A percentile compares a stretch with the other conserved stretches of the same genome.
Evolutionary conservation across 2,888 invertebrate species (phyloP).

Genomic region (Ethmia dodecea): DNA sequence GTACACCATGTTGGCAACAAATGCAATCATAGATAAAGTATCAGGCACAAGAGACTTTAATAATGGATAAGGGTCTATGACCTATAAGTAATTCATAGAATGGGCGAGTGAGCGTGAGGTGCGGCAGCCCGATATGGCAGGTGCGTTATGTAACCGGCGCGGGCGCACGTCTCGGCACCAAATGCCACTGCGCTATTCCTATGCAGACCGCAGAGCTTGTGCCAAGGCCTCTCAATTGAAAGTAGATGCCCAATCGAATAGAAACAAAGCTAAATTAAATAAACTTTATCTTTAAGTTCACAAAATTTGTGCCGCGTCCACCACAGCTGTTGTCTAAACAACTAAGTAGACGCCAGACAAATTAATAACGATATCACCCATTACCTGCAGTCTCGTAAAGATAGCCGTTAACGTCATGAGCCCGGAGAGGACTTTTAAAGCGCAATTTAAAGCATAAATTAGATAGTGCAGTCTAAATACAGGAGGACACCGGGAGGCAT

Average conservation of each 20-base stretch:
- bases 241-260: constrained; percentile 50
- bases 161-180: constrained; percentile 45
- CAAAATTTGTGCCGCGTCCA: background rate
- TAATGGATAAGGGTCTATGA: constrained; percentile 69
- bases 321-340: background rate
- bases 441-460: constrained; percentile 56
- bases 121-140: constrained; percentile 72
- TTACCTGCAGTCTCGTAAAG: constrained; percentile 48
- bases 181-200: constrained; percentile 63
- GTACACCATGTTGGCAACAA: no score
- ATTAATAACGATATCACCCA: constrained; percentile 65
- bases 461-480: constrained; percentile 74
- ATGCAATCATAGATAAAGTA: constrained; percentile 36
- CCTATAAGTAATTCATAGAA: constrained; percentile 75
- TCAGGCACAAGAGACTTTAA: constrained; percentile 48
- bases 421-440: constrained; percentile 51
- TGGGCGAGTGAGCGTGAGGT: constrained; percentile 70
- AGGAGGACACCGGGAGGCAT: constrained; percentile 63
- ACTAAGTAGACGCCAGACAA: constrained; percentile 49
- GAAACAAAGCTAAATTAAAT: constrained; percentile 33
- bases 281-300: constrained; percentile 20
- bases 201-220: constrained; percentile 44
- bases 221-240: constrained; percentile 67
- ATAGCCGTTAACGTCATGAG: constrained; percentile 50
- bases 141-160: constrained; percentile 72